Evolutionary conservation across 2,113 vertebrate species (phyloP).

Genomic region (Tychaedon coryphoeus): DNA sequence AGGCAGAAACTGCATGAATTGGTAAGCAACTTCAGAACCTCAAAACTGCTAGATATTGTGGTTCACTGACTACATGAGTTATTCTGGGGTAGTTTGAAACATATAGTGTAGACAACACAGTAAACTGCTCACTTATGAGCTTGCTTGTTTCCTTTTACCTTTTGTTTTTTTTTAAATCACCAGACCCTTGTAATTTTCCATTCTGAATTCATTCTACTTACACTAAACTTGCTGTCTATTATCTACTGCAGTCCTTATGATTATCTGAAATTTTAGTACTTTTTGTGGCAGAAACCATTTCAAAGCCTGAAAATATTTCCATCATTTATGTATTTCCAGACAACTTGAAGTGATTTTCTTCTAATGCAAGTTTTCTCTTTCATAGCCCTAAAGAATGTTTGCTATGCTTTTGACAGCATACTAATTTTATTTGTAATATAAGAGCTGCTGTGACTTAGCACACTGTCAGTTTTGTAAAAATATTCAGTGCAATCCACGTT

Average conservation of each 20-base stretch:
- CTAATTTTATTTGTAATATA: not conserved
- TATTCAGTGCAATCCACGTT: not conserved
- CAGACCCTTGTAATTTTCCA: not conserved
- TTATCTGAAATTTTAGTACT: not conserved
- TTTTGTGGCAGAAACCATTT: slow-evolving; percentile 5
- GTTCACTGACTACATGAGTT: slow-evolving; percentile 7
- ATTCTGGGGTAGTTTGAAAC: not conserved
- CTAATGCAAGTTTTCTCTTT: not conserved
- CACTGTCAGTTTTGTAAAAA: not conserved
- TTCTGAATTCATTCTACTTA: not conserved
- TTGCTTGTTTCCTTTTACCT: not conserved
- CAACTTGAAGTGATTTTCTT: slow-evolving; percentile 1
- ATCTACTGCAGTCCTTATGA: not conserved
- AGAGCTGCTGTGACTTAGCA: not conserved
- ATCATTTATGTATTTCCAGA: not conserved
- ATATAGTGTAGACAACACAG: not conserved
- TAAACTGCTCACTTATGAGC: not conserved
- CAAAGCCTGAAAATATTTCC: slow-evolving; percentile 4
- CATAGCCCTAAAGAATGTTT: not conserved
- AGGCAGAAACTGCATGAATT: not conserved
- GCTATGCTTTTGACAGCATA: not conserved
- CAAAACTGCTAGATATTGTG: not conserved
- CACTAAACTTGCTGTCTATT: not conserved
- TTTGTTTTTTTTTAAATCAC: not conserved
- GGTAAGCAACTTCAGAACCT: not conserved